Base-by-base conservation (phyloP, 2,797 vertebrate genomes). In the Arnoldichthys spilopterus region DNA sequence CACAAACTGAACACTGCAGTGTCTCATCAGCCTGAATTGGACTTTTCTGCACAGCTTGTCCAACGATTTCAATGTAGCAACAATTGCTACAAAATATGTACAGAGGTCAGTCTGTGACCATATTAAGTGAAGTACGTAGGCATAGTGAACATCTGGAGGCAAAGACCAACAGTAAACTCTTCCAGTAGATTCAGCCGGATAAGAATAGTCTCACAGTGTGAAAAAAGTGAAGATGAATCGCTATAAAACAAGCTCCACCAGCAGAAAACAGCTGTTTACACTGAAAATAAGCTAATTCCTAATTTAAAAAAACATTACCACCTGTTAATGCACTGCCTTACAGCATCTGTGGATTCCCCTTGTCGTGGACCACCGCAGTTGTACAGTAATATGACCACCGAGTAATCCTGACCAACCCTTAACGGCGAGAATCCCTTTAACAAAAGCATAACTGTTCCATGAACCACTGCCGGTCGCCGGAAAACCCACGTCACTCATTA, bases 341-440 rank as follows among this genome's bases (percentile, higher is more conserved):
- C 13, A 34, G 16, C 20, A 54, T 24, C 69, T 56, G 26, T 37
- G 30, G 28, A 32, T 69, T 20, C 5, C 26, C 15, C 37, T 26
- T 47, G 40, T 47, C 1, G 22, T 3, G 9, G n/a, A 2, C 7
- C 3, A 1, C 34, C 4, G 63, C 63, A 43, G 47, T 3, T 34
- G 53, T 8, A 70, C 20, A 13, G 47, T 30, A 70, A 70, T 22
- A 22, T 53, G 18, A 26, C 43, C 67, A 30, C 54, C 47, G 26
- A 43, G 16, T n/a, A 76, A 77, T 79, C 53, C 43, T 32, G 51
- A 73, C 54, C 76, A 79, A 70, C 24, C 63, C 15, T 67, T 43
- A 22, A 53, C 4, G n/a, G 74, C 5, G 59, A 15, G 20, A 67
- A 24, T 53, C 51, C 20, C 61, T 56, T 66, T 40, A 78, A 81